A percentile compares a stretch with the other conserved stretches of the same genome.
Conservation (phyloP, 2,113 vertebrate species). For the Rhinoptilus africanus region DNA sequence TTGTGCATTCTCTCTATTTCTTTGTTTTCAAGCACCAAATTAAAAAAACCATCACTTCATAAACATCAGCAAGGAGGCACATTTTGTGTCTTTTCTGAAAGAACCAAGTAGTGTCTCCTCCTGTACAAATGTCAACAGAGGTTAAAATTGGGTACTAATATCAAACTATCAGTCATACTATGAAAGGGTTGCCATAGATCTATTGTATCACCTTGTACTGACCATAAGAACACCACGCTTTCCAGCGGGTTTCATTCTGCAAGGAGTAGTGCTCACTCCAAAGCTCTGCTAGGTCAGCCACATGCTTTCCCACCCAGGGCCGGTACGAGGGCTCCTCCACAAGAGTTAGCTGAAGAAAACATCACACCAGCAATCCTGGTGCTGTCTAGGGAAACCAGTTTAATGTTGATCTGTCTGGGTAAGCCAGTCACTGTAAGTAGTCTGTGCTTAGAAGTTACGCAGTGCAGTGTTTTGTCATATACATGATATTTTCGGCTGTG, state of each 20-base stretch:
- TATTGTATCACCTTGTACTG: rapidly evolving
- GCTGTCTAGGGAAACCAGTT: neutral
- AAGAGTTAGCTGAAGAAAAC: neutral
- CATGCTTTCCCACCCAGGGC: rapidly evolving
- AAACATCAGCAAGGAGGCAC: neutral
- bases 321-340: neutral
- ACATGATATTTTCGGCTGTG: neutral
- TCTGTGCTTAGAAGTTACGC: neutral
- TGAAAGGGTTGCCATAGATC: neutral
- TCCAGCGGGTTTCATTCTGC: neutral
- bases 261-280: neutral
- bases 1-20: neutral
- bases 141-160: neutral
- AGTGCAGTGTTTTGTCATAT: neutral
- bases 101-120: neutral
- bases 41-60: rapidly evolving
- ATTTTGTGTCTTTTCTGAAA: neutral
- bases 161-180: neutral
- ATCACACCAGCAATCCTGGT: neutral
- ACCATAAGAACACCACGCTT: rapidly evolving
- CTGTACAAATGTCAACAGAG: neutral
- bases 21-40: neutral
- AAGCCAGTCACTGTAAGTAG: neutral
- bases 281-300: neutral
- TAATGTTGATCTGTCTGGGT: neutral